A percentile compares a stretch with the other conserved stretches of the same genome.
Evolutionary conservation across 1,140 invertebrate genomes (phyloP).

Genomic region (Lethocerus indicus): DNA sequence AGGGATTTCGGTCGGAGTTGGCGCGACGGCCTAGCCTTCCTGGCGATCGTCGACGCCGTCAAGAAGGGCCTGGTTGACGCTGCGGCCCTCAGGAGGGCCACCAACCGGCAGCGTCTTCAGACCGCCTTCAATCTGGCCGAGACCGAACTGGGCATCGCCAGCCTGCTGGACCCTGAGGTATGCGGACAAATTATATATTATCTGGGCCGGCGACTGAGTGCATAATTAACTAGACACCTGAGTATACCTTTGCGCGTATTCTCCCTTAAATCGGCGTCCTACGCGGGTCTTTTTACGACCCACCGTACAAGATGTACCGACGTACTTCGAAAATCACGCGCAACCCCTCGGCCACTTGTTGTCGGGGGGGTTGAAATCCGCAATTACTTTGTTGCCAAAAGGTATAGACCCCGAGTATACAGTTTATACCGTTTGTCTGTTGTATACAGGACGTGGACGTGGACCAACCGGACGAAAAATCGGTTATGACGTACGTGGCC

Average conservation of each 20-base stretch:
- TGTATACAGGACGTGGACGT: conserved; percentile 77
- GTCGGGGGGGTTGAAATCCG: no score
- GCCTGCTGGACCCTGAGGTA: conserved; percentile 72
- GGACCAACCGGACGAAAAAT: conserved; percentile 91
- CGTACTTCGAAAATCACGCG: no score
- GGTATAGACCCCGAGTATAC: no score
- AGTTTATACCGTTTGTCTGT: no score
- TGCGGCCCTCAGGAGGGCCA: conserved; percentile 53
- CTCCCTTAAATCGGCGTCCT: no score
- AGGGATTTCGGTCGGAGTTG: conserved; percentile 93
- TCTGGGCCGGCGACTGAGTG: no score
- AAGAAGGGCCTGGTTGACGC: conserved; percentile 84
- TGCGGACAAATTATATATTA: background rate
- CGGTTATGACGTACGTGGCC: conserved; percentile 98
- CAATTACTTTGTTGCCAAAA: no score
- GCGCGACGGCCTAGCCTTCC: conserved; percentile 92
- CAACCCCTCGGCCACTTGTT: no score
- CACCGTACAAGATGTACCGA: background rate
- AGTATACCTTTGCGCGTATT: no score
- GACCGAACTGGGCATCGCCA: conserved; percentile 78
- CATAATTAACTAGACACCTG: no score
- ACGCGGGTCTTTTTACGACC: no score
- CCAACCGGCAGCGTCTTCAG: conserved; percentile 69
- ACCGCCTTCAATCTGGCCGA: conserved; percentile 90
- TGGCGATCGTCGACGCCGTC: conserved; percentile 90